phyloP scores from a whole-genome alignment of 2,113 vertebrate species.

The Xerus inauris region DNA sequence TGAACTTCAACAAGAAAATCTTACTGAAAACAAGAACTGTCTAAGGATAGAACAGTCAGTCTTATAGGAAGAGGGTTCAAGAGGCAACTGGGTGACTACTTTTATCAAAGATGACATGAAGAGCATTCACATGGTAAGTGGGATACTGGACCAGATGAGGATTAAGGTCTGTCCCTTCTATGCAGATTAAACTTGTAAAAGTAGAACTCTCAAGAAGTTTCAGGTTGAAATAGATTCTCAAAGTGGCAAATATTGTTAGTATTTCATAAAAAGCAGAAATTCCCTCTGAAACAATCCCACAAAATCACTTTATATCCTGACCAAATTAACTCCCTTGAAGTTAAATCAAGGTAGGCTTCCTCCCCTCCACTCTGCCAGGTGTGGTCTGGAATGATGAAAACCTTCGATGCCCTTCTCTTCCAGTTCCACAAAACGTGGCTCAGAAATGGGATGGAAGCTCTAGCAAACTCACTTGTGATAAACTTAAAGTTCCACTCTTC shows the following conservation, averaged over 20 bases:
- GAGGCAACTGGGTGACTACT: not conserved
- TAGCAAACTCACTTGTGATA: not conserved
- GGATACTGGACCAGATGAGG: not conserved
- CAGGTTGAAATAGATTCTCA: not conserved
- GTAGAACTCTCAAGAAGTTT: conserved; percentile 34
- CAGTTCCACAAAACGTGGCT: not conserved
- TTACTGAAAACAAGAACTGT: not conserved
- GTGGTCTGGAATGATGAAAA: not conserved
- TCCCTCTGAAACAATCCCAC: not conserved
- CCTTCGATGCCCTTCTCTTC: not conserved
- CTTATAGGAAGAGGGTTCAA: not conserved
- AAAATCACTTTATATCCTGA: not conserved
- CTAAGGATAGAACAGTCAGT: not conserved
- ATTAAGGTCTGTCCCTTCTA: not conserved
- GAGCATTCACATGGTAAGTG: not conserved
- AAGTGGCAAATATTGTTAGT: not conserved
- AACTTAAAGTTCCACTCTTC: conserved; percentile 58
- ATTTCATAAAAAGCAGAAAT: not conserved
- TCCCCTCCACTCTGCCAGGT: not conserved
- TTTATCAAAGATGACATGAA: not conserved
- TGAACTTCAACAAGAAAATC: not conserved
- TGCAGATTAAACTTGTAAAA: not conserved
- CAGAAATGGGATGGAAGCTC: not conserved
- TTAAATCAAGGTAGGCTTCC: not conserved
- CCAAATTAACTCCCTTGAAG: not conserved